Evolutionary conservation across 2,113 vertebrate species (phyloP), one percentile per base, ranked within the genome.

Genomic region (Dicentrarchus labrax): DNA sequence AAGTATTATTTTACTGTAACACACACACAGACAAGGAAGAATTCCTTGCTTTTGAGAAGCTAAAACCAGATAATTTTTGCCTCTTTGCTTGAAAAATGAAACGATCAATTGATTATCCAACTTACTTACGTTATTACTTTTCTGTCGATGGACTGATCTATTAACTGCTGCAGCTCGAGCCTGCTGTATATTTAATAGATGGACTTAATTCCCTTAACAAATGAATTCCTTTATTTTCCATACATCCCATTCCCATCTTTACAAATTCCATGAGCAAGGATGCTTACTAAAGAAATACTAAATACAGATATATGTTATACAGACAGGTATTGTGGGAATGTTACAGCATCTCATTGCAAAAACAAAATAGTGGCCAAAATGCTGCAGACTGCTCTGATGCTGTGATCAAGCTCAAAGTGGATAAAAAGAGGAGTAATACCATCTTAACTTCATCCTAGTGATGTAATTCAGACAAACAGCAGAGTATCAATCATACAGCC

Each of bases 401-500:
- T 30, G 30, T 30, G 4, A 30, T 30, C 30, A 30, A 30, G 30
- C 30, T 30, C 30, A 30, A 30, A 30, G 30, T 30, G 30, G 30
- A 30, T 30, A 30, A 30, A 30, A 30, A 30, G 30, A 30, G 30
- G 30, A 30, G 30, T 30, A 30, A 30, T 30, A 30, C 30, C 30
- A 30, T 30, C 30, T 30, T 30, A 30, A 30, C 30, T 30, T 30
- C 30, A 30, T 30, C 30, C 62, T 72, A 21, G 41, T 72, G 36
- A 77, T 82, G 39, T 45, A 50, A 64, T 69, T 74, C 41, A 61
- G 39, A 19, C 13, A 22, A 54, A 71, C 21, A 47, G 36, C 12
- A n/a, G 1, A 56, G 17, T 24, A 38, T 45, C 57, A 69, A 45
- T 79, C 57, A 22, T 59, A 57, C 62, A 74, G 50, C 43, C 24